Evolutionary conservation across 2,113 vertebrate species (phyloP), one percentile per base, ranked within the genome.

Genomic region (Myxocyprinus asiaticus): DNA sequence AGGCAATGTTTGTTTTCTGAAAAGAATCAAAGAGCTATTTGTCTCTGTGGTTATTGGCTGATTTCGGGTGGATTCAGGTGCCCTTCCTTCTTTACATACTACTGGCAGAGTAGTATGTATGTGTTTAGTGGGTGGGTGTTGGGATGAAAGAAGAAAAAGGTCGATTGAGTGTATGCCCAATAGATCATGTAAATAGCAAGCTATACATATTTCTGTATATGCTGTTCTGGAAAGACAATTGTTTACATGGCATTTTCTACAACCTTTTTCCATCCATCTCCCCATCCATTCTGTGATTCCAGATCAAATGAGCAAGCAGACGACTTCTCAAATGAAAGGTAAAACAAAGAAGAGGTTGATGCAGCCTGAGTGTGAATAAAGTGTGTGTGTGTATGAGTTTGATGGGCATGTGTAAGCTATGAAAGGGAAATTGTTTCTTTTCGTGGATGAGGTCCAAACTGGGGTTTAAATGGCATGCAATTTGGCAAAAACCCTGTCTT

Each of bases 281-380:
- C 65, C 50, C 47, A 79, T 77, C 42, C 56, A 43, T 82, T 83
- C 75, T 85, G 50, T 82, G 70, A 78, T 84, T 86, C 66, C 81
- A 84, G 80, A 86, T 77, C 47, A 61, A 79, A 72, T 67, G 72
- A 80, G 61, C 64, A 80, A 82, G 68, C 59, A 47, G 61, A 72
- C 50, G 77, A 81, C 53, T 22, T 53, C 43, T 68, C 53, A 33
- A 59, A 82, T 7, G 61, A 76, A 74, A 86, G 82, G 82, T 84
- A 86, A 81, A 79, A 64, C 77, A 48, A 61, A 74, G 53, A 69
- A 71, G 70, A 56, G 73, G 81, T 85, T 78, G 82, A 80, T 80
- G 78, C 80, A 71, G 77, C 83, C 75, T 80, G 59, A 81, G 69
- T 75, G 33, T 83, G 63, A 74, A 67, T 66, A 75, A 67, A n/a